Conservation (phyloP, 2,113 vertebrate genomes). For the Ornithorhynchus anatinus region DNA sequence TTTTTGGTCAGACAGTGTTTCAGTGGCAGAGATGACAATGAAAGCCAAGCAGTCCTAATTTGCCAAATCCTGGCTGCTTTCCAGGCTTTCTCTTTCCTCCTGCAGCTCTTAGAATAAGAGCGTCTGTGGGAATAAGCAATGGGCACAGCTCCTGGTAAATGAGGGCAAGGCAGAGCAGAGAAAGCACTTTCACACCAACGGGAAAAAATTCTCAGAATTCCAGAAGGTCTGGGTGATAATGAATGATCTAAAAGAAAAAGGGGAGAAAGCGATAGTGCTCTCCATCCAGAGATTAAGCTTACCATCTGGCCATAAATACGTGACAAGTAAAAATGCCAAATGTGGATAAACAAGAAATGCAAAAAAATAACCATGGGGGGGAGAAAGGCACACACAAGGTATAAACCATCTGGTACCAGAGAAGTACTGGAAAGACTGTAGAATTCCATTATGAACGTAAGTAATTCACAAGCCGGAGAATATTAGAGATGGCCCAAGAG, state of each 20-base stretch:
- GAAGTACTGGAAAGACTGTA: neutral
- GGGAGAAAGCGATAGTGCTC: neutral
- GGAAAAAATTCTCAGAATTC: neutral
- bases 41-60: neutral
- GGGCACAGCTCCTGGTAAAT: neutral
- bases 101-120: rapidly evolving
- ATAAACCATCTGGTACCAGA: neutral
- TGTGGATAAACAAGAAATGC: neutral
- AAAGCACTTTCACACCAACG: neutral
- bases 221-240: neutral
- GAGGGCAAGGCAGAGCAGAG: neutral
- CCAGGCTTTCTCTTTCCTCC: neutral
- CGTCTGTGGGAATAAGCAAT: neutral
- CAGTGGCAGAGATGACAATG: neutral
- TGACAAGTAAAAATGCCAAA: neutral
- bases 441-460: neutral
- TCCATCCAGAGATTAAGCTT: neutral
- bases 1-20: neutral
- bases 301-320: neutral
- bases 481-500: neutral
- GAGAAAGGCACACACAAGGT: neutral
- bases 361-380: neutral
- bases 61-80: neutral
- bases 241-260: neutral
- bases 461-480: neutral